Base-by-base conservation (phyloP, 2,113 vertebrate genomes). In the Tylochromis polylepis region DNA sequence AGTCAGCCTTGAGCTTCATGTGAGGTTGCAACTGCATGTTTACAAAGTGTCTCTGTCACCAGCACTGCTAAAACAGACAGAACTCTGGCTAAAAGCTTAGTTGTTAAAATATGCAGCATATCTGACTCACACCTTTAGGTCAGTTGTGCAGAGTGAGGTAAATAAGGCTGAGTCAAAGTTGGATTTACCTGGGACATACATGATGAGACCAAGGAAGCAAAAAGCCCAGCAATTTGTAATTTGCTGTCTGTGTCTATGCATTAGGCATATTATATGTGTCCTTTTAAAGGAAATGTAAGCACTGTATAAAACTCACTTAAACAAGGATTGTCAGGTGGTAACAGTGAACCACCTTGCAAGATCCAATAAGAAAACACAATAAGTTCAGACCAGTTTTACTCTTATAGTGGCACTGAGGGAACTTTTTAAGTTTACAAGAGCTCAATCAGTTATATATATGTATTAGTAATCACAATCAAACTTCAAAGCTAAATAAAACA, bases 91-190 rank as follows among this genome's bases (percentile, higher is more conserved):
- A n/a, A 89, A 89, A 59, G 14, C 43, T 16, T 38, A 59, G 59
- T 82, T 80, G 82, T 79, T 90, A 60, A 94, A 85, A 91, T 85
- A 79, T 79, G 84, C 82, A 88, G 57, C 59, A 72, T 88, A 89
- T 94, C 88, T 87, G 85, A 92, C 62, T 1, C 87, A 90, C 92
- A 95, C 88, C 81, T 95, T 87, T 84, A 88, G 88, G 67, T 31
- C 9, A 60, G 81, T 53, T 43, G 72, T 62, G 92, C 83, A 1
- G 90, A 95, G 95, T 92, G 96, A 96, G 95, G 95, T 95, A 94
- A 79, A 20, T 82, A 59, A 59, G 31, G 87, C 87, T 95, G 83
- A 29, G 67, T n/a, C n/a, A n/a, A n/a, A n/a, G n/a, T n/a, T n/a
- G n/a, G n/a, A n/a, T n/a, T n/a, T n/a, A n/a, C n/a, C n/a, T n/a